Percentiles rank a stretch among this genome's conserved stretches.
These are phyloP conservation scores for Dendroctonus ponderosae DNA, from an alignment of 1,140 invertebrate genomes.

Conservation along the genomic window DNA sequence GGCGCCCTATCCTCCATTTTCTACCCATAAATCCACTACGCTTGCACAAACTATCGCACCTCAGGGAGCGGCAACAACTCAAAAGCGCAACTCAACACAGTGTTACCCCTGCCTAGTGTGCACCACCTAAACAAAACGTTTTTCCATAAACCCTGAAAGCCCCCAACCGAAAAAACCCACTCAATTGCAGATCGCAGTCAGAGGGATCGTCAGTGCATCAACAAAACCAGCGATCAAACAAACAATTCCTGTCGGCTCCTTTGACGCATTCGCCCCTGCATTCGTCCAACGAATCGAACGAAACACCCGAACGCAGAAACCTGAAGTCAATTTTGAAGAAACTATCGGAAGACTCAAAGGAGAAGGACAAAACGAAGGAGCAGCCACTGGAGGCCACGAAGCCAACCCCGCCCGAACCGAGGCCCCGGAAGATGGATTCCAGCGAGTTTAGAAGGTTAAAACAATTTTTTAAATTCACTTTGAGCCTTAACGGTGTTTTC, in stretches of 20 bases:
- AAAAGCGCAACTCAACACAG: no score
- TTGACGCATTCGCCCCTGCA: constrained; percentile 47
- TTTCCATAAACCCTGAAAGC: no score
- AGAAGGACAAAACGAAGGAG: constrained; percentile 47
- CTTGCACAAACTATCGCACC: no score
- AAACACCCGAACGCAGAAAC: constrained; percentile 76
- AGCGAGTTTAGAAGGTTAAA: constrained; percentile 57
- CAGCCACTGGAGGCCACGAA: constrained; percentile 38
- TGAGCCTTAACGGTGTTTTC: not conserved
- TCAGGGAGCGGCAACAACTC: no score
- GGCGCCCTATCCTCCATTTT: no score
- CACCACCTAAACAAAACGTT: no score
- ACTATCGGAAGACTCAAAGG: constrained; percentile 64
- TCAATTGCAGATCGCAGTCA: constrained; percentile 46
- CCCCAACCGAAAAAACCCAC: not conserved
- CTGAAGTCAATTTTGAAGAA: constrained; percentile 84
- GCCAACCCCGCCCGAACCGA: constrained; percentile 43
- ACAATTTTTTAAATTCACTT: not conserved
- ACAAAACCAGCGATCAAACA: constrained; percentile 45
- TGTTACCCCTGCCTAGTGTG: no score
- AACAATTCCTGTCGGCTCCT: constrained; percentile 35
- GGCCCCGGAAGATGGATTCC: constrained; percentile 51
- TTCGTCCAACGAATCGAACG: constrained; percentile 70
- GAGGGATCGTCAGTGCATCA: constrained; percentile 60
- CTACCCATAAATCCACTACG: no score